Evolutionary conservation across 2,113 vertebrate species (phyloP), one percentile per base, ranked within the genome.

Genomic region (Eptatretus burgeri): DNA sequence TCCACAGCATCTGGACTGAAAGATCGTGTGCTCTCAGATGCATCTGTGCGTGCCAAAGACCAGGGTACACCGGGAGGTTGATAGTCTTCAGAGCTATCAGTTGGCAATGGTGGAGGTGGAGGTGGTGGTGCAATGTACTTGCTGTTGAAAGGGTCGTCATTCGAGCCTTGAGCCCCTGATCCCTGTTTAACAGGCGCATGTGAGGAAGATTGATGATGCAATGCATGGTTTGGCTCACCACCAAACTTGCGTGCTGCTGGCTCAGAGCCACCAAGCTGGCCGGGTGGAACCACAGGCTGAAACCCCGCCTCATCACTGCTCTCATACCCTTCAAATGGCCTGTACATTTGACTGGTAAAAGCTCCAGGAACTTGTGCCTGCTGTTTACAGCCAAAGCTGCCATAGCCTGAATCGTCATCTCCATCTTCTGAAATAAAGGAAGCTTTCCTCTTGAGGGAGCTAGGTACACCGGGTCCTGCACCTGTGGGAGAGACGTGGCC

Each of bases 401-500:
- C 84, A 72, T 95, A 98, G 76, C 76, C 80, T 72, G 91, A 80
- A 76, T 94, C 86, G 80, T 94, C 82, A 69, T 98, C 93, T 76
- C 82, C 89, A 76, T 91, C 87, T 73, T 82, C 84, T 69, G 83
- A 83, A 87, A 98, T 98, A 70, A 93, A 98, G 77, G 95, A 98
- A 75, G 91, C 91, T 80, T 98, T 98, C 71, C 91, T 81, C 78
- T 98, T 98, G 73, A 98, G 81, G 68, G 86, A 91, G 74, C 81
- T 87, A 69, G 87, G 84, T 7, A 85, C 82, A 74, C 80, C 87
- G 72, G 83, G 85, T 69, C 82, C 80, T 74, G 94, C 77, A 74
- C 85, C 84, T 50, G 89, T 85, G 0, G 85, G 80, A 70, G 93
- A 79, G 67, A 77, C 82, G 41, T 93, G 89, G 66, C 82, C 78